Evolutionary conservation across 2,797 vertebrate genomes (phyloP), one percentile per base, ranked within the genome.

Genomic region (Enteromius thamalakanensis): DNA sequence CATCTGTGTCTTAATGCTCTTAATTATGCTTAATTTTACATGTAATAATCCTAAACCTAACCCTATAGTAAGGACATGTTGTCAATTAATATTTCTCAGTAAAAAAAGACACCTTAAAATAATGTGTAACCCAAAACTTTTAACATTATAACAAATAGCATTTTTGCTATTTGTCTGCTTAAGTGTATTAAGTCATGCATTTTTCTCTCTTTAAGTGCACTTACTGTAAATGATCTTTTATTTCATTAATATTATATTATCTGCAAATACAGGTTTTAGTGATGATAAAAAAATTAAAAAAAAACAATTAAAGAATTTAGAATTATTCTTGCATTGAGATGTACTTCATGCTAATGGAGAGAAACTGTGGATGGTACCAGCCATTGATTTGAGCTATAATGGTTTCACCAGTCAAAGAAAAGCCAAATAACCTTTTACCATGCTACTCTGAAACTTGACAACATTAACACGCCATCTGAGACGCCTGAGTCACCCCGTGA

Each of bases 391-490:
- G 32, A 15, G 58, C 51, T 45, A 32, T 11, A 14, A 23, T 70
- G 67, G 78, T 85, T 87, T 55, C 76, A 58, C 53, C 85, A 78
- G 86, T 80, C 12, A 77, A 55, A 81, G 80, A 71, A 74, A 45
- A 71, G 53, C 64, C 78, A 34, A 68, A 82, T 89, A 89, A 81
- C 81, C 75, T 87, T 89, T 90, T 77, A 88, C 90, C 89, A 87
- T 68, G 34, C 79, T 84, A 81, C 77, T 79, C 80, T 85, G 81
- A 88, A 89, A 78, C 79, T 71, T 87, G 85, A 89, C 87, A 90
- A 90, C 83, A 93, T 92, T 90, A 91, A 92, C 90, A 55, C 77
- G 60, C 86, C 86, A 84, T 89, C 86, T 80, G 82, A 84, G 82
- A 85, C 82, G 84, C 78, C 74, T 88, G 86, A 90, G 88, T 77